Conservation (phyloP, 2,888 invertebrate genomes). For the Lasioglossum villosulum region DNA sequence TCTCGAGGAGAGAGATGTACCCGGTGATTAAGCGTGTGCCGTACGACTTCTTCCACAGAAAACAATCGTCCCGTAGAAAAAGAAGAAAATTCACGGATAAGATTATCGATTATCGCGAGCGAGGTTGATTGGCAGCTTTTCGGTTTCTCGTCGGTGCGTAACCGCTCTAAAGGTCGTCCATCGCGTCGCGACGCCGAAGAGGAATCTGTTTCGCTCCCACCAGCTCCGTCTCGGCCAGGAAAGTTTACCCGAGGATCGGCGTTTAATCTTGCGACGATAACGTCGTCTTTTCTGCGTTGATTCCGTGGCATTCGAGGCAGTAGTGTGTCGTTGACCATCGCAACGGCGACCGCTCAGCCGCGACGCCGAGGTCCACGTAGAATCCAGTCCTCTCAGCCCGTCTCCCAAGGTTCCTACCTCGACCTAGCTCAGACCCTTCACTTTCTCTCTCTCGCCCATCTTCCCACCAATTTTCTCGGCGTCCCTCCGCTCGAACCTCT, state of each 20-base stretch:
- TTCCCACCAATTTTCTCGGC: neutral
- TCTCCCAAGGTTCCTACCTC: neutral
- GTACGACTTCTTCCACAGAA: neutral
- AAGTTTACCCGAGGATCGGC: slow-evolving; percentile 46
- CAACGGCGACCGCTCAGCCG: slow-evolving; percentile 53
- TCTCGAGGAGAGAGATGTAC: neutral
- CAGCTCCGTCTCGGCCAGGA: neutral
- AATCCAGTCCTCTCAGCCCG: neutral
- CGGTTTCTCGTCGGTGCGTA: neutral
- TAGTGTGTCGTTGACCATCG: slow-evolving; percentile 71
- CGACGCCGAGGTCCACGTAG: slow-evolving; percentile 43
- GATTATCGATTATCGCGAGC: neutral
- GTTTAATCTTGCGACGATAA: slow-evolving; percentile 70
- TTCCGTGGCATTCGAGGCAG: slow-evolving; percentile 43
- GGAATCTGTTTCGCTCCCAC: neutral
- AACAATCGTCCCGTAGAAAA: neutral
- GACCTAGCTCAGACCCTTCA: neutral
- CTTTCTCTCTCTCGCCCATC: neutral
- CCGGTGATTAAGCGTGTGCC: neutral
- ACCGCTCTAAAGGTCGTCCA: slow-evolving; percentile 27
- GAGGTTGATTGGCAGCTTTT: neutral
- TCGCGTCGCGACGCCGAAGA: neutral
- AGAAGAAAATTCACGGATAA: neutral
- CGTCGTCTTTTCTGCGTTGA: slow-evolving; percentile 56
- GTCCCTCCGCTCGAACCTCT: neutral